Conservation (phyloP, 2,113 vertebrate species). For the Todiramphus chloris region DNA sequence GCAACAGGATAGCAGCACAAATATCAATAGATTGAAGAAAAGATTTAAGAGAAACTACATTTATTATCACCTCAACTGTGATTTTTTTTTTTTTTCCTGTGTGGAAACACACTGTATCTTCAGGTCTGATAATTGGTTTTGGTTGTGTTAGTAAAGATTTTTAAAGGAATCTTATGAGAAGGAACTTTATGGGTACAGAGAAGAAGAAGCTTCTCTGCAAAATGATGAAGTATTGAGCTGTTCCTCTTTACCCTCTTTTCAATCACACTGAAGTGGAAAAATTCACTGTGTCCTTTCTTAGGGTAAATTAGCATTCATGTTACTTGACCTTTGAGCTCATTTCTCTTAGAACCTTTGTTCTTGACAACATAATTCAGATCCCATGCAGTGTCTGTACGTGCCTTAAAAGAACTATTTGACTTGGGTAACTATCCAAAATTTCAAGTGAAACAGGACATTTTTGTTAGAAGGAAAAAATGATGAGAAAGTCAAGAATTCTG, state of each 20-base stretch:
- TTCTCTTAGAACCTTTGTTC: not conserved
- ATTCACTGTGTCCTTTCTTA: not conserved
- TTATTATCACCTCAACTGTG: not conserved
- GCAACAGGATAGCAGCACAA: not conserved
- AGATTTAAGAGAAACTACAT: not conserved
- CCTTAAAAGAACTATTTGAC: not conserved
- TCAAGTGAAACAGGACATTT: not conserved
- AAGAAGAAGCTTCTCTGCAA: not conserved
- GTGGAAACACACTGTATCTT: not conserved
- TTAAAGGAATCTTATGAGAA: not conserved
- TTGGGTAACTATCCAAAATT: not conserved
- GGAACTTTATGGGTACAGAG: not conserved
- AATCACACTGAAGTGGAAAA: not conserved
- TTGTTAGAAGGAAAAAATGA: not conserved
- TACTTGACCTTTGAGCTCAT: not conserved
- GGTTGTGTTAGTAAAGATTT: not conserved
- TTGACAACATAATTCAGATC: not conserved
- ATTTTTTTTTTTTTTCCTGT: not conserved
- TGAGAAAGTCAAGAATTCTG: not conserved
- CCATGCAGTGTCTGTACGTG: rapidly evolving
- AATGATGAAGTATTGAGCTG: not conserved
- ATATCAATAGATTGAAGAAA: not conserved
- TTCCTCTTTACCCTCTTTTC: not conserved
- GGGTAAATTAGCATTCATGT: not conserved
- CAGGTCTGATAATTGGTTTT: not conserved